Evolutionary conservation across 2,888 invertebrate genomes (phyloP).

Genomic region (Drosophila monieri): DNA sequence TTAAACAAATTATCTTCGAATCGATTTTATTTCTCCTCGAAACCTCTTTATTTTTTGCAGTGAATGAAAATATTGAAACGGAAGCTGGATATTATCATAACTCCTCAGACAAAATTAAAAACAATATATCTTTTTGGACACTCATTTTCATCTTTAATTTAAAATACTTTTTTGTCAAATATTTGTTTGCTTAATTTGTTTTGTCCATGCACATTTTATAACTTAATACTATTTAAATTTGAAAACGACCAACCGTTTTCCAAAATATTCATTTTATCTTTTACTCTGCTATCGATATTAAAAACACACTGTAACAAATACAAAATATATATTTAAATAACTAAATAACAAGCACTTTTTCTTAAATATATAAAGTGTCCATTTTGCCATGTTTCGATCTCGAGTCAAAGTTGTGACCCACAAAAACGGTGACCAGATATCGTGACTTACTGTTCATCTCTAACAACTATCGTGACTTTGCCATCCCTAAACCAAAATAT

Average conservation of each 20-base stretch:
- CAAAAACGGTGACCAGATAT: too few species aligned
- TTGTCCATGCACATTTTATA: not conserved
- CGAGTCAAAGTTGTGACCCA: too few species aligned
- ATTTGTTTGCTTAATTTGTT: not conserved
- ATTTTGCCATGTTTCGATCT: too few species aligned
- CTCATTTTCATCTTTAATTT: not conserved
- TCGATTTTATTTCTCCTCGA: not conserved
- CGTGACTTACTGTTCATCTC: too few species aligned
- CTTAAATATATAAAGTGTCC: too few species aligned
- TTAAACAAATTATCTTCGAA: not conserved
- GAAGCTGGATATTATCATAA: conserved; percentile 20
- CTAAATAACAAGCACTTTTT: too few species aligned
- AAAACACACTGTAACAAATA: too few species aligned
- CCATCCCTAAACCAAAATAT: conserved; percentile 33
- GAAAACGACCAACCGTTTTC: too few species aligned
- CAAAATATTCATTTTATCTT: too few species aligned
- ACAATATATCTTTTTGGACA: not conserved
- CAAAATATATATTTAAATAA: too few species aligned
- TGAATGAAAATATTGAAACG: conserved; percentile 12
- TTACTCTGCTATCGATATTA: too few species aligned
- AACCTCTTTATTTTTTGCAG: conserved; percentile 4
- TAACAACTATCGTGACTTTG: conserved; percentile 3
- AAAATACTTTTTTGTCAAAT: not conserved
- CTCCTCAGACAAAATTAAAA: not conserved
- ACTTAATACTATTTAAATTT: not conserved